Evolutionary conservation across 2,888 invertebrate species (phyloP).

Genomic region (Idaea aversata): DNA sequence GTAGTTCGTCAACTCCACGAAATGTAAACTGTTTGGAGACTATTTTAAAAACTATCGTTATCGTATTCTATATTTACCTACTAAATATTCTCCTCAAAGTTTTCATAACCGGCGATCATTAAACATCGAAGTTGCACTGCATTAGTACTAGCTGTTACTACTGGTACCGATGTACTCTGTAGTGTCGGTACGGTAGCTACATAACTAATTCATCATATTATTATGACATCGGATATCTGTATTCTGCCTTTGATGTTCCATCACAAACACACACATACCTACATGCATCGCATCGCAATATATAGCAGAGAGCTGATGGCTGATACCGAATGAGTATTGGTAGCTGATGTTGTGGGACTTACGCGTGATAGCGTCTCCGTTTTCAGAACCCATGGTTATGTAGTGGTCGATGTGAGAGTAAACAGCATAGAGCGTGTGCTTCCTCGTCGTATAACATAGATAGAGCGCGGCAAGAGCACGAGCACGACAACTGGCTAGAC

Average conservation of each 20-base stretch:
- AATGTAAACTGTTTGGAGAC: background rate
- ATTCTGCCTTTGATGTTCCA: background rate
- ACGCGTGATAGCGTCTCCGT: slow-evolving; percentile 54
- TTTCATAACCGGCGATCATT: background rate
- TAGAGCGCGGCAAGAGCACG: slow-evolving; percentile 19
- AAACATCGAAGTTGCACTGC: background rate
- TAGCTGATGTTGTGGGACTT: slow-evolving; percentile 35
- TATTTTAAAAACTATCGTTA: background rate
- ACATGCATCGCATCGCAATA: background rate
- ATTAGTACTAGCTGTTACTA: background rate
- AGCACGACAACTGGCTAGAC: slow-evolving; percentile 5
- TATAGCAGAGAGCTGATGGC: background rate
- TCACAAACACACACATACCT: background rate
- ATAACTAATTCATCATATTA: background rate
- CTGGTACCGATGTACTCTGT: background rate
- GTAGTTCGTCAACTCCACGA: background rate
- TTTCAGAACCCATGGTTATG: slow-evolving; percentile 55
- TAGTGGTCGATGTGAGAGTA: slow-evolving; percentile 11
- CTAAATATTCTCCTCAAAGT: background rate
- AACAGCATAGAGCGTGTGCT: background rate
- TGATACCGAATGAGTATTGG: background rate
- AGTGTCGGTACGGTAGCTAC: no score
- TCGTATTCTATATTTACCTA: background rate
- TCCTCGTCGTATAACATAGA: no score
- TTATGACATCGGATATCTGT: background rate